These are phyloP conservation scores for Glaucomys volans DNA, from an alignment of 2,113 vertebrate species.

Conservation along the genomic window DNA sequence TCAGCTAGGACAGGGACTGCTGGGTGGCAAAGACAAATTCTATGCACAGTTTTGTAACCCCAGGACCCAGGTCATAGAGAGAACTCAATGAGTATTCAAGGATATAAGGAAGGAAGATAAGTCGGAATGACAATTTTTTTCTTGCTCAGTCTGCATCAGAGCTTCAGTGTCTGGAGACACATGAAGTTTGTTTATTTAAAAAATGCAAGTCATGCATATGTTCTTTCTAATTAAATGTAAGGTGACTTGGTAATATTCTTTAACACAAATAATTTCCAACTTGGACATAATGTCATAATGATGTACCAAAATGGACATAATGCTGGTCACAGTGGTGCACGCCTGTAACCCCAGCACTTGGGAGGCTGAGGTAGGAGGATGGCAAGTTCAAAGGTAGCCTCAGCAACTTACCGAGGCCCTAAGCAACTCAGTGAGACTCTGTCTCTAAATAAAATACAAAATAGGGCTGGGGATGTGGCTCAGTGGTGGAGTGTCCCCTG, in stretches of 20 bases:
- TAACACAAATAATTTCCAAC: background rate
- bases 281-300: background rate
- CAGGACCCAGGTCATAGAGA: background rate
- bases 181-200: background rate
- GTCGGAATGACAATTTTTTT: background rate
- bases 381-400: too few relatives aligned
- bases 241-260: conserved; percentile 2
- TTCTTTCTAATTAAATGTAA: conserved; percentile 19
- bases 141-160: background rate
- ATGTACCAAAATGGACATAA: too few relatives aligned
- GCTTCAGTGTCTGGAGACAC: background rate
- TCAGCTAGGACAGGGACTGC: background rate
- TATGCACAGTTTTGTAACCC: background rate
- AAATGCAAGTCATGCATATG: background rate
- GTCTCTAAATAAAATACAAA: too few relatives aligned
- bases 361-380: too few relatives aligned
- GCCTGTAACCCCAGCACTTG: too few relatives aligned
- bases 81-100: background rate
- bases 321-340: too few relatives aligned
- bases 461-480: too few relatives aligned
- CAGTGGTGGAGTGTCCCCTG: too few relatives aligned
- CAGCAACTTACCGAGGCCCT: too few relatives aligned
- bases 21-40: background rate
- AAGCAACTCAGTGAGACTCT: too few relatives aligned
- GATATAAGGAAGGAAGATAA: background rate